Conservation (phyloP, 2,113 vertebrate species). For the Eulemur rufifrons region DNA sequence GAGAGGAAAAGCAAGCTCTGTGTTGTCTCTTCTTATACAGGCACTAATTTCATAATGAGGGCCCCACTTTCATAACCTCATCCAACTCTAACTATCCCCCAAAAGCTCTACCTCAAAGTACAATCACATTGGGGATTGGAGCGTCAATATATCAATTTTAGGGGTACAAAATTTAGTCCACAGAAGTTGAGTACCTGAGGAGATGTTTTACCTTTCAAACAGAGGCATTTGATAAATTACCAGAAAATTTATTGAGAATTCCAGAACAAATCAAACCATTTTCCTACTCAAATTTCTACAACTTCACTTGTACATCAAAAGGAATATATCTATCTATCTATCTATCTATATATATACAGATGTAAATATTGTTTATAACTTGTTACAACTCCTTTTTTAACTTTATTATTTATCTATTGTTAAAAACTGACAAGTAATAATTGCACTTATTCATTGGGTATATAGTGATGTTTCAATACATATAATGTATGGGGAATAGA, state of each 20-base stretch:
- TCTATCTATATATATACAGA: too few species aligned
- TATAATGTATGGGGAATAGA: too few species aligned
- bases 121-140: too few species aligned
- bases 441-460: too few species aligned
- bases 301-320: neutral
- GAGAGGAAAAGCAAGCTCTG: neutral
- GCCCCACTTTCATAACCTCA: neutral
- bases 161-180: neutral
- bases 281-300: neutral
- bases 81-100: neutral
- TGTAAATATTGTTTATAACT: neutral
- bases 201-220: neutral
- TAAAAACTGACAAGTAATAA: too few species aligned
- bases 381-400: neutral
- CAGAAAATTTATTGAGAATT: neutral
- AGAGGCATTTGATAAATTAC: neutral
- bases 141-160: neutral
- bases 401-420: too few species aligned
- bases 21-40: neutral
- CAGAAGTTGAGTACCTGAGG: neutral
- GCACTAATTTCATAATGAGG: neutral
- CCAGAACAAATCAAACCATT: neutral
- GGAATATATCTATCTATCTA: neutral
- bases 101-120: neutral
- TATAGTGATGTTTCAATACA: too few species aligned